phyloP scores from a whole-genome alignment of 1,140 invertebrate species.

The Drosophila suzukii region DNA sequence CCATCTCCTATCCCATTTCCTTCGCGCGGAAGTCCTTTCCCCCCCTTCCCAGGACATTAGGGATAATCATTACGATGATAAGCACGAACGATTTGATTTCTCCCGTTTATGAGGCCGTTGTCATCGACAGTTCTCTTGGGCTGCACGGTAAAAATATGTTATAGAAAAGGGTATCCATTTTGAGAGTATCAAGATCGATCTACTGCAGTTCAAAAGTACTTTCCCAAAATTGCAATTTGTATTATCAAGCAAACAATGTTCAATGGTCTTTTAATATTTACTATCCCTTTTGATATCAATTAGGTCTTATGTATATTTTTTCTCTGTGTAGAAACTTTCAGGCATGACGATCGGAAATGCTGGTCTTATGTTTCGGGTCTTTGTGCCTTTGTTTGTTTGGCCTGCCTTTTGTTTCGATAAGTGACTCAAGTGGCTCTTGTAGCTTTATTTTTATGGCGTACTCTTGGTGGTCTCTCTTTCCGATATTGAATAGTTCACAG shows the following conservation, averaged over 20 bases:
- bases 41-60: conserved; percentile 54
- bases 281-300: too few species aligned
- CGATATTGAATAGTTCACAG: conserved; percentile 24
- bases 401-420: conserved; percentile 47
- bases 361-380: conserved; percentile 37
- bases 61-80: conserved; percentile 81
- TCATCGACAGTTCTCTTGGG: conserved; percentile 59
- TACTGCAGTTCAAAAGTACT: too few species aligned
- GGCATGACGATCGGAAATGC: conserved; percentile 36
- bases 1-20: conserved; percentile 45
- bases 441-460: conserved; percentile 46
- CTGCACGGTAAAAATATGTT: not conserved
- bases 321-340: not conserved
- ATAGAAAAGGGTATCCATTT: too few species aligned
- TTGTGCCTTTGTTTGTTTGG: conserved; percentile 24
- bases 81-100: conserved; percentile 80
- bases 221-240: too few species aligned
- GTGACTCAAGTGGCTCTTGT: conserved; percentile 58
- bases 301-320: not conserved
- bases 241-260: too few species aligned
- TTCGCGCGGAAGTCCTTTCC: conserved; percentile 51
- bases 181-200: too few species aligned
- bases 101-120: conserved; percentile 67
- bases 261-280: too few species aligned
- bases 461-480: conserved; percentile 6